A percentile compares a stretch with the other conserved stretches of the same genome.
These are phyloP conservation scores for Meliscaeva auricollis DNA, from an alignment of 2,888 invertebrate species.

Conservation along the genomic window DNA sequence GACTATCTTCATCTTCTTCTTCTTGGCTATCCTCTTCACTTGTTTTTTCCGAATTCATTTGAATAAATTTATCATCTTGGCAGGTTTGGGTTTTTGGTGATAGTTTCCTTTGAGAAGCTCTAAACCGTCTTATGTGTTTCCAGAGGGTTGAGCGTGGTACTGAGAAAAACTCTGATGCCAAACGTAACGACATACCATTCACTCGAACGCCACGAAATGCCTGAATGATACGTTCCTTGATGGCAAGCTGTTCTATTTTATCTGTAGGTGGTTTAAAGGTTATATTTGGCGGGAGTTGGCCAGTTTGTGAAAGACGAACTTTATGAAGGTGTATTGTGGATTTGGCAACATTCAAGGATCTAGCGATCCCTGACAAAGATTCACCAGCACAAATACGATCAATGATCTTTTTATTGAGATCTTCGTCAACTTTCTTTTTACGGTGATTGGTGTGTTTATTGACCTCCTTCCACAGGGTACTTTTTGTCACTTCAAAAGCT, in stretches of 20 bases:
- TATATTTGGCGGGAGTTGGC: conserved; percentile 65
- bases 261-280: conserved; percentile 43
- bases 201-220: conserved; percentile 75
- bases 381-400: conserved; percentile 73
- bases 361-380: conserved; percentile 75
- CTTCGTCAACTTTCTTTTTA: conserved; percentile 63
- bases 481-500: conserved; percentile 73
- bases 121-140: conserved; percentile 53
- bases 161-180: conserved; percentile 74
- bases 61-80: neutral
- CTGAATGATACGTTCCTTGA: conserved; percentile 71
- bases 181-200: conserved; percentile 77
- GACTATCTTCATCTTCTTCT: conserved; percentile 6
- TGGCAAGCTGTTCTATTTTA: conserved; percentile 31
- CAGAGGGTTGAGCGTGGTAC: conserved; percentile 76
- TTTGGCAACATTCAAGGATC: conserved; percentile 75
- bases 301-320: conserved; percentile 70
- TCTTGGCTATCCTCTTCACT: neutral
- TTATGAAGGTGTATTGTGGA: conserved; percentile 77
- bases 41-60: no score
- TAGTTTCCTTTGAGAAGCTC: conserved; percentile 34
- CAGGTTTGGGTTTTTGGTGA: neutral
- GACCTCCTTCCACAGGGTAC: conserved; percentile 75
- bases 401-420: conserved; percentile 64
- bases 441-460: conserved; percentile 74